Conservation (phyloP, 2,888 invertebrate species). For the Pyrrhia umbra region DNA sequence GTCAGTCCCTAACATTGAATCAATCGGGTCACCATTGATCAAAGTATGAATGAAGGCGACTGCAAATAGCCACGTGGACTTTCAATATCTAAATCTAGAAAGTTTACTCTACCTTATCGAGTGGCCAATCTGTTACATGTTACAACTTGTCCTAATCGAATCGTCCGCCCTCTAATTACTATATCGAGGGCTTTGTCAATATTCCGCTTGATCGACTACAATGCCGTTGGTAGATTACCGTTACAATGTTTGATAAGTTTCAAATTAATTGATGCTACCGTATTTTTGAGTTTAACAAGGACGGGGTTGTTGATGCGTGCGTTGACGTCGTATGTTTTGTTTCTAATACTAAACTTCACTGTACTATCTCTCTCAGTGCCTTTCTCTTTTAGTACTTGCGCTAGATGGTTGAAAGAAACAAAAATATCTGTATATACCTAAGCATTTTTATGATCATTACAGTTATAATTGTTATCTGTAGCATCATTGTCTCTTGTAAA, state of each 20-base stretch:
- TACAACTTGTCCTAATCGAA: constrained; percentile 45
- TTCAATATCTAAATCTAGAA: constrained; percentile 14
- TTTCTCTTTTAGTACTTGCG: too few relatives aligned
- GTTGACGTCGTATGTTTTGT: background rate
- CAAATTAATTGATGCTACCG: constrained; percentile 26
- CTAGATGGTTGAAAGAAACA: too few relatives aligned
- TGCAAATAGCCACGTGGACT: background rate
- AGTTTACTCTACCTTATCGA: constrained; percentile 44
- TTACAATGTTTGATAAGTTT: constrained; percentile 33
- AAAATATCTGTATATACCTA: too few relatives aligned
- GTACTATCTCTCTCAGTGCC: too few relatives aligned
- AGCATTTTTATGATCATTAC: too few relatives aligned
- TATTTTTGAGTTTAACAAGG: constrained; percentile 20
- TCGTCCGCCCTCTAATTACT: constrained; percentile 62
- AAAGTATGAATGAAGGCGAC: constrained; percentile 25
- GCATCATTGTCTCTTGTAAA: too few relatives aligned
- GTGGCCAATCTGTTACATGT: constrained; percentile 46
- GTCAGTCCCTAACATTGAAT: too few relatives aligned
- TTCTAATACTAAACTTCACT: too few relatives aligned
- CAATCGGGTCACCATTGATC: background rate
- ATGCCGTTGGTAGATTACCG: constrained; percentile 48
- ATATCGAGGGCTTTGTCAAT: constrained; percentile 65
- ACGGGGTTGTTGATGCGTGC: background rate
- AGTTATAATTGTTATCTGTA: too few relatives aligned
- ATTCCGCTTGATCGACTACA: constrained; percentile 60